Percentiles rank a stretch among this genome's conserved stretches.
Evolutionary conservation across 1,140 invertebrate genomes (phyloP).

Genomic region (Euura lappo): DNA sequence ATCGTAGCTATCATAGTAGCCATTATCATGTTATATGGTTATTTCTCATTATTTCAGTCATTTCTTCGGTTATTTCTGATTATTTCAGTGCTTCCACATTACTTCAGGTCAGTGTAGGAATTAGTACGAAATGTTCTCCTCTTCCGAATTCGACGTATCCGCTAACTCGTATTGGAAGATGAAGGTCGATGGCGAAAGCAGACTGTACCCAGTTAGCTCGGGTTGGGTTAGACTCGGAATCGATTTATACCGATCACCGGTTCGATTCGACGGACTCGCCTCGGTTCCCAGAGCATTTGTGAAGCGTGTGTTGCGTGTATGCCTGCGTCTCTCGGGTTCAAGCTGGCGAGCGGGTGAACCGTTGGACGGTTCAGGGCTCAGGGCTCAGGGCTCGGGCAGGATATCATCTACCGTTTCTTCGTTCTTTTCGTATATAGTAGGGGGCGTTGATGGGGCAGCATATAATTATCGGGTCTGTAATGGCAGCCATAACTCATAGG

Average conservation of each 20-base stretch:
- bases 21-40: too few relatives aligned
- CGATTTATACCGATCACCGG: background rate
- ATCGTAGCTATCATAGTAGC: too few relatives aligned
- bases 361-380: conserved; percentile 5
- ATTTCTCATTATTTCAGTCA: too few relatives aligned
- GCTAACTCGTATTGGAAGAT: too few relatives aligned
- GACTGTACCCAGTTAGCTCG: too few relatives aligned
- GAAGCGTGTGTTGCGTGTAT: background rate
- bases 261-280: background rate
- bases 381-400: conserved; percentile 17
- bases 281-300: conserved; percentile 6
- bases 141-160: too few relatives aligned
- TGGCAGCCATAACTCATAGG: conserved; percentile 61
- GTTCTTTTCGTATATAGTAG: conserved; percentile 30
- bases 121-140: too few relatives aligned
- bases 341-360: conserved; percentile 19
- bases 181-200: too few relatives aligned
- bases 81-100: too few relatives aligned
- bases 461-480: conserved; percentile 61
- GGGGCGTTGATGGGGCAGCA: conserved; percentile 55
- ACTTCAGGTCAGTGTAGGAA: too few relatives aligned
- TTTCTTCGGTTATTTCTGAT: too few relatives aligned
- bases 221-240: background rate
- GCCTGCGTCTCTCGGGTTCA: background rate
- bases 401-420: conserved; percentile 27